Evolutionary conservation across 2,888 invertebrate genomes (phyloP), one percentile per base, ranked within the genome.

Genomic region (Ochropacha duplaris): DNA sequence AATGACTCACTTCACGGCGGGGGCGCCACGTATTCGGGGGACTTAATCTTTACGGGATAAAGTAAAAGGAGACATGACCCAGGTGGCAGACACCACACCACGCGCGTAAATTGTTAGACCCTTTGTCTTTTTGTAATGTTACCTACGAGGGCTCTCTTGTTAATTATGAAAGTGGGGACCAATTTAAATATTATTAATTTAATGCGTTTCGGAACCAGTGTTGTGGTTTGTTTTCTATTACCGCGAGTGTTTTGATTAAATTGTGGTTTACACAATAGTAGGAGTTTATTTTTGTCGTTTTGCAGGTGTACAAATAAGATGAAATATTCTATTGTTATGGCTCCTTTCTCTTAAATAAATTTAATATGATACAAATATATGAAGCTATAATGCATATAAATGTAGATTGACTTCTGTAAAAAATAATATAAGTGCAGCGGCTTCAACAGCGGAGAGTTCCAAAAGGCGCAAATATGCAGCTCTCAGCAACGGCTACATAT

Each of bases 51-150:
- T 86, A 85, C 86, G 86, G 86, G 86, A 88, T 88, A 91, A 90
- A 90, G 91, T 91, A 90, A 91, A 89, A 90, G 90, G 86, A 88
- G 91, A 90, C 92, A 90, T 83, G 90, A 87, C 91, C 89, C 92
- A 92, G 92, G 92, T 91, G 92, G 78, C 83, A 82, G 78, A 74
- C 81, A 75, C 81, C 78, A 74, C 81, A 75, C 81, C 78, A 74
- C 81, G 82, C 71, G 74, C 84, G 86, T 83, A 88, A 89, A 88
- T 88, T 86, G 82, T 64, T 74, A 72, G 84, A 68, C 84, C 84
- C 87, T 85, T 85, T 85, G 87, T 86, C 82, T 87, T 86, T 84
- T 84, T 82, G 79, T 81, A 79, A 79, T 76, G 79, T 73, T 72
- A 75, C 75, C 74, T 79, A 75, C 69, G 66, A 66, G 74, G 76